A percentile compares a stretch with the other conserved stretches of the same genome.
phyloP scores from a whole-genome alignment of 2,797 vertebrate species.

The Hydrophis major region DNA sequence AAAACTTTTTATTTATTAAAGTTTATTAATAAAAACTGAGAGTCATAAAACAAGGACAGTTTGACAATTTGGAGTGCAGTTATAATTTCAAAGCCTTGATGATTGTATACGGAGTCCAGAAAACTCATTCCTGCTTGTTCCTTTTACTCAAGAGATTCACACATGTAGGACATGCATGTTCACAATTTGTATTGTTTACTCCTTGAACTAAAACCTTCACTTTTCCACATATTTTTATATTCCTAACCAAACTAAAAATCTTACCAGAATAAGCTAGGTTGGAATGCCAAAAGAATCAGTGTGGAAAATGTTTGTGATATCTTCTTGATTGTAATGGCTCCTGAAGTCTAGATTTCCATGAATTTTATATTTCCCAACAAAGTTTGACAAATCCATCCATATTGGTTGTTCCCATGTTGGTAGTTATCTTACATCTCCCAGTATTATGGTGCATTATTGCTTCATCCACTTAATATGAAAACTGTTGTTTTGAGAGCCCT shows the following conservation, averaged over 20 bases:
- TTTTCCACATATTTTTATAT: background rate
- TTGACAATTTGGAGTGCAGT: background rate
- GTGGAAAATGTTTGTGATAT: background rate
- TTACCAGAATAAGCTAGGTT: background rate
- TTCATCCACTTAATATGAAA: background rate
- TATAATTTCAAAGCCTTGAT: background rate
- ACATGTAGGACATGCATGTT: background rate
- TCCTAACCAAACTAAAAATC: background rate
- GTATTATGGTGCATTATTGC: background rate
- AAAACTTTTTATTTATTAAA: background rate
- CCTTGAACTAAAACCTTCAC: background rate
- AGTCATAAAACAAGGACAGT: background rate
- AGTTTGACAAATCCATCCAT: background rate
- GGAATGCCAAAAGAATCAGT: background rate
- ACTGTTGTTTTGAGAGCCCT: background rate
- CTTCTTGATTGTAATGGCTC: background rate
- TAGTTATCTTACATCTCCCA: background rate
- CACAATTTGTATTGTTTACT: background rate
- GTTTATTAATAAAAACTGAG: background rate
- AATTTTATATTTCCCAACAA: background rate
- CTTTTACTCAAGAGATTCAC: background rate
- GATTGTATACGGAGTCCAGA: background rate
- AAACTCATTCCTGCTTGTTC: background rate
- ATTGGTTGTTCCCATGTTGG: background rate
- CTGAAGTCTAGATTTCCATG: background rate